Conservation (phyloP, 2,797 vertebrate species). For the Ctenopoma multispine region DNA sequence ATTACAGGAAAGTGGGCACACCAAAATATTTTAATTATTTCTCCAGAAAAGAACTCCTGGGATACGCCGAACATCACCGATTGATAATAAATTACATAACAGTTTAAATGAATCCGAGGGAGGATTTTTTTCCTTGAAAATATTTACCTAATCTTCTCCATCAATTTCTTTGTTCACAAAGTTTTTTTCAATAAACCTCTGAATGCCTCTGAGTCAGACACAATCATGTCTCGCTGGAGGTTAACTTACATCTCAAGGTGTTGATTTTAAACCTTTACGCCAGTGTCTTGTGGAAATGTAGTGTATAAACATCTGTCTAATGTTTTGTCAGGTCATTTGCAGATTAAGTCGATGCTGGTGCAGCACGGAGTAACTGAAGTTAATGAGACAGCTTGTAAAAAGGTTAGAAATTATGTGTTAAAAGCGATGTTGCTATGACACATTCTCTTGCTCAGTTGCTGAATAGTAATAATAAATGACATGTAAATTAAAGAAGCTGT, state of each 20-base stretch:
- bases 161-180: slow-evolving; percentile 34
- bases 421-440: slow-evolving; percentile 31
- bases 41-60: slow-evolving; percentile 22
- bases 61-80: slow-evolving; percentile 33
- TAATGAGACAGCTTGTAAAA: slow-evolving; percentile 72
- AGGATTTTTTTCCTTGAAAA: slow-evolving; percentile 21
- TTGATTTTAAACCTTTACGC: slow-evolving; percentile 43
- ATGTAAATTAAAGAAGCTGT: slow-evolving; percentile 32
- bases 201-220: slow-evolving; percentile 36
- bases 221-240: slow-evolving; percentile 18
- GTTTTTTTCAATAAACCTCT: slow-evolving; percentile 12
- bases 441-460: slow-evolving; percentile 23
- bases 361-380: slow-evolving; percentile 40
- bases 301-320: slow-evolving; percentile 70
- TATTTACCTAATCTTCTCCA: slow-evolving; percentile 17
- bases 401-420: slow-evolving; percentile 51
- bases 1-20: slow-evolving; percentile 31
- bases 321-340: slow-evolving; percentile 67
- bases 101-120: slow-evolving; percentile 4
- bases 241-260: slow-evolving; percentile 35
- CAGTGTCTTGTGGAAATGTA: slow-evolving; percentile 36
- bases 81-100: slow-evolving; percentile 29
- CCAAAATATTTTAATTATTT: slow-evolving; percentile 32
- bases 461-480: slow-evolving; percentile 35
- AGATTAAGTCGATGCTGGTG: slow-evolving; percentile 40